Evolutionary conservation across 2,888 invertebrate species (phyloP), one percentile per base, ranked within the genome.

Genomic region (Steinernema hermaphroditum): DNA sequence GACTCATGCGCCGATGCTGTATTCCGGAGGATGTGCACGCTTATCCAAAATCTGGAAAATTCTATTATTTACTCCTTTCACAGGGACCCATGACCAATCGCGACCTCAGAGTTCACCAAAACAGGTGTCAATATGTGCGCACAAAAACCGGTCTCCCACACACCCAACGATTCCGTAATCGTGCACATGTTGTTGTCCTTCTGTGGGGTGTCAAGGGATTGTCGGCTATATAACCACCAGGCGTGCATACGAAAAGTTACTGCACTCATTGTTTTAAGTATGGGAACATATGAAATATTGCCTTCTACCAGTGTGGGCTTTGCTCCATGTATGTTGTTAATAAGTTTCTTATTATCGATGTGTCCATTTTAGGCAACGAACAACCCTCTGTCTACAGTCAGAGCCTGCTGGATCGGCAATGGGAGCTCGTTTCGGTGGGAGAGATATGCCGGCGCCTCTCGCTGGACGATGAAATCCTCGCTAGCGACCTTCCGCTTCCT

Each of bases 401-500:
- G 43, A 74, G 78, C n/a, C 68, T 78, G 14, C 77, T 86, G 68
- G 85, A 86, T 69, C 82, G 85, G 46, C 84, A 87, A 80, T 87
- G 86, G 86, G 86, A 89, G 86, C 87, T 89, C 62, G 87, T 88
- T 22, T 88, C 87, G 87, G 85, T 87, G 9, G 86, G 87, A 72
- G 89, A 89, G 77, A 85, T 87, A 74, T 80, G 87, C 62, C 81
- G 88, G 32, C 85, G 88, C n/a, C 78, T 87, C 68, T 87, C 87
- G 14, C 84, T 87, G n/a, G 82, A 85, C 1, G 88, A 88, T 57
- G 79, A 86, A 14, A 79, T 80, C 72, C 81, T 81, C 49, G 77
- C 80, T 27, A 74, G 77, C 27, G 84, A 86, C 43, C 73, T 86
- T 74, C 86, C 86, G 44, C 78, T 86, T 29, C 86, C 86, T 12